Base-by-base conservation (phyloP, 2,797 vertebrate species). In the Urosaurus nigricauda region DNA sequence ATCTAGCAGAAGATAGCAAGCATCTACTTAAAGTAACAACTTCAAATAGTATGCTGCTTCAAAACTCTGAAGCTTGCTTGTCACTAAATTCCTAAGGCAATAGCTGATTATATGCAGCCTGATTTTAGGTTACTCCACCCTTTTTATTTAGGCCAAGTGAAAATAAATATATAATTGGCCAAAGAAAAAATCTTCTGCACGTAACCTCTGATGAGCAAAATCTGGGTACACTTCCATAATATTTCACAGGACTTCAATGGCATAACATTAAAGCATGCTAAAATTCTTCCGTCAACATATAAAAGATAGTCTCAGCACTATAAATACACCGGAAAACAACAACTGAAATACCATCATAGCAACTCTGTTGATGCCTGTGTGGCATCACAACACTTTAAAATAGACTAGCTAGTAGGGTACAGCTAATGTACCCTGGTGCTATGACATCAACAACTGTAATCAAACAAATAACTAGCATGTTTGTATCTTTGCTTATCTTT, bases 141-240 rank as follows among this genome's bases (percentile, higher is more conserved):
- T 94, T 86, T 87, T 73, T 80, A 91, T 92, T 87, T 90, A 92
- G 79, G 89, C 85, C 78, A 88, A 94, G 37, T 1, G 0, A 89
- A 94, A 95, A 89, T 84, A 84, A 88, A 89, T 82, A 51, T 40
- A 79, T 74, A 95, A 89, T 83, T 92, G 79, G 84, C 91, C 86
- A 37, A 94, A 71, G 4, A 1, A 9, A 3, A 16, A 26, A 1
- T 4, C 37, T 43, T 16, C 86, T 71, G 12, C 37, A 13, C 29
- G 32, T 11, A 83, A 92, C 26, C 56, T 75, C 51, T 80, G 0
- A 16, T 9, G 37, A 93, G 83, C 5, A 83, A 89, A 73, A 85
- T 79, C 29, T 86, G 87, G 68, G 21, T 37, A 68, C 56, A 43
- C 68, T 81, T 65, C 63, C 79, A 88, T 77, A 83, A 65, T 78